A percentile compares a stretch with the other conserved stretches of the same genome.
Evolutionary conservation across 64 coral and sea anemone species (phyloP).

Genomic region (Montipora cactus): DNA sequence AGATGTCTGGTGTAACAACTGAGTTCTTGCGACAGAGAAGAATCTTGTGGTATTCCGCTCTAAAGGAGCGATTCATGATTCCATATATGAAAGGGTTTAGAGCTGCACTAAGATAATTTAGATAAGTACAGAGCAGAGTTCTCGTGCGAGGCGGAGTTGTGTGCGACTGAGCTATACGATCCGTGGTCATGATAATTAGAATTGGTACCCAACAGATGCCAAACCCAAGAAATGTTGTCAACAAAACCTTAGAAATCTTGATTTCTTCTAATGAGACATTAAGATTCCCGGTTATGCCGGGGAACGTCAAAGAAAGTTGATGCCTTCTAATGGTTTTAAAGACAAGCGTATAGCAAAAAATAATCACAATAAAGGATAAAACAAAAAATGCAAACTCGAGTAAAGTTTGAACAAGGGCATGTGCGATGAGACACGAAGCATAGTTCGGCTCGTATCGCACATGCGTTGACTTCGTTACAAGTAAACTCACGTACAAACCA

Average conservation of each 20-base stretch:
- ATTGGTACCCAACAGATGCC: slow-evolving; percentile 49
- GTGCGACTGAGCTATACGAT: neutral
- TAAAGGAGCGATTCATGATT: slow-evolving; percentile 54
- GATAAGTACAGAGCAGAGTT: slow-evolving; percentile 7
- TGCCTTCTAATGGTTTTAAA: neutral
- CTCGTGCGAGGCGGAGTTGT: neutral
- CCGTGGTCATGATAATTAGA: slow-evolving; percentile 9
- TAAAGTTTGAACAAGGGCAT: slow-evolving; percentile 4
- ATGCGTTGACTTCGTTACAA: neutral
- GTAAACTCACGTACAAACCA: neutral
- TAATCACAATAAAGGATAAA: neutral
- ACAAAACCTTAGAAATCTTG: slow-evolving; percentile 20
- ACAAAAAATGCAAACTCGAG: slow-evolving; percentile 26
- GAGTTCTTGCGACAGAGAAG: slow-evolving; percentile 16
- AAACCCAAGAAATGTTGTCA: slow-evolving; percentile 22
- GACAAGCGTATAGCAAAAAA: slow-evolving; percentile 7
- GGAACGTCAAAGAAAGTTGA: neutral
- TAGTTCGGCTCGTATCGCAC: slow-evolving; percentile 12
- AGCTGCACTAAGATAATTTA: slow-evolving; percentile 23
- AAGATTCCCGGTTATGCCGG: neutral
- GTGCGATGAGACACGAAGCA: neutral
- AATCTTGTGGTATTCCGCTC: slow-evolving; percentile 40
- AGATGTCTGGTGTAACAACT: neutral
- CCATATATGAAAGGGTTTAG: slow-evolving; percentile 44
- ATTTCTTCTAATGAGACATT: neutral